Evolutionary conservation across 1,140 invertebrate species (phyloP).

Genomic region (Diorhabda elongata): DNA sequence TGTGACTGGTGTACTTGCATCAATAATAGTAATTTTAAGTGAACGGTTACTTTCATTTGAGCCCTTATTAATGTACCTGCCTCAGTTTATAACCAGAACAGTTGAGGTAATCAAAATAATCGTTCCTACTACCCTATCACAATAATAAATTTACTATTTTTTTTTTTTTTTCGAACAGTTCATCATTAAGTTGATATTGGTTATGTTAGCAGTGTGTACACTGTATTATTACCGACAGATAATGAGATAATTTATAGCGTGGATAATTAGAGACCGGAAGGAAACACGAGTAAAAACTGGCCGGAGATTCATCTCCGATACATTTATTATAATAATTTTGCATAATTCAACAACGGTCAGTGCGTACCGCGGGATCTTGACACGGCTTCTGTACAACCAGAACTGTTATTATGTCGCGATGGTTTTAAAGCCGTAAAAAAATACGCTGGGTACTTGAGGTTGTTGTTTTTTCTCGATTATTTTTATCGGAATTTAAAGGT

Average conservation of each 20-base stretch:
- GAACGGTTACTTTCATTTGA: too few relatives aligned
- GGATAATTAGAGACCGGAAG: constrained; percentile 47
- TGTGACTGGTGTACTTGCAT: too few relatives aligned
- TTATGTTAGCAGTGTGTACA: constrained; percentile 34
- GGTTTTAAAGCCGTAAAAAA: background rate
- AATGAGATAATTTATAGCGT: constrained; percentile 46
- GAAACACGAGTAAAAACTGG: constrained; percentile 47
- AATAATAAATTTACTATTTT: too few relatives aligned
- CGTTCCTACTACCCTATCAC: too few relatives aligned
- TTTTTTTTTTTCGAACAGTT: background rate
- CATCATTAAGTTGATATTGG: constrained; percentile 15
- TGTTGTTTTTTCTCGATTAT: background rate
- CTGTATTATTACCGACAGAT: constrained; percentile 44
- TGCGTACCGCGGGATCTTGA: constrained; percentile 16
- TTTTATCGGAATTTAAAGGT: background rate
- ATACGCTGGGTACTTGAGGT: background rate
- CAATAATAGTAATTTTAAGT: too few relatives aligned
- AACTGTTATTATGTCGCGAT: constrained; percentile 5
- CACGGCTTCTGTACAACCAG: constrained; percentile 6
- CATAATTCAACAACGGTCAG: constrained; percentile 42
- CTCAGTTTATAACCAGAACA: too few relatives aligned
- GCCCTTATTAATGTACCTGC: too few relatives aligned
- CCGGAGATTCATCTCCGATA: constrained; percentile 48
- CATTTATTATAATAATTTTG: constrained; percentile 47
- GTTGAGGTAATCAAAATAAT: too few relatives aligned